phyloP scores from a whole-genome alignment of 2,113 vertebrate species.

The Monarcha castaneiventris region DNA sequence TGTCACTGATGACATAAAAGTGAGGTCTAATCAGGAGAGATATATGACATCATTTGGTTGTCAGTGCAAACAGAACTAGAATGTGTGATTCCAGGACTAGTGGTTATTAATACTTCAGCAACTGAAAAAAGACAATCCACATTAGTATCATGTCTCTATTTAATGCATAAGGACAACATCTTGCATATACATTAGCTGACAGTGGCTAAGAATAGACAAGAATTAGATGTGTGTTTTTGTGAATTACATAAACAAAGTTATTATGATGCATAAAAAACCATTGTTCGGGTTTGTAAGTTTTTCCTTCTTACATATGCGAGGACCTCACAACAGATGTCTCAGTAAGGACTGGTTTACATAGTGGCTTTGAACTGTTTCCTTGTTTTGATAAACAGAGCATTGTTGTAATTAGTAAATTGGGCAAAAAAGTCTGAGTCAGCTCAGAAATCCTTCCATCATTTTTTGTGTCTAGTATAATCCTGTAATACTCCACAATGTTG shows the following conservation, averaged over 20 bases:
- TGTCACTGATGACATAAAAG: slow-evolving; percentile 4
- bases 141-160: background rate
- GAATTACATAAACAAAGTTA: background rate
- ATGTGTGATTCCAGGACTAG: background rate
- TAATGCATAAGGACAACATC: background rate
- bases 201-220: background rate
- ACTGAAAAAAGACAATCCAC: slow-evolving; percentile 13
- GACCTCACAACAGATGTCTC: slow-evolving; percentile 16
- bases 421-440: background rate
- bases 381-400: slow-evolving; percentile 29
- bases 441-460: background rate
- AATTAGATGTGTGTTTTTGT: background rate
- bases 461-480: background rate
- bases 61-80: background rate
- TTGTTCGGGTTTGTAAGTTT: background rate
- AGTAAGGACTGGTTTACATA: background rate
- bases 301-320: background rate
- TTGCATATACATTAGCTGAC: background rate
- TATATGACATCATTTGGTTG: slow-evolving; percentile 35
- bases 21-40: background rate
- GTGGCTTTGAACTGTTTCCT: slow-evolving; percentile 20
- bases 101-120: background rate
- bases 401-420: slow-evolving; percentile 10
- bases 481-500: background rate
- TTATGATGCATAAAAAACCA: background rate